A percentile compares a stretch with the other conserved stretches of the same genome.
These are phyloP conservation scores for Mobula birostris DNA, from an alignment of 2,113 vertebrate genomes.

Conservation along the genomic window DNA sequence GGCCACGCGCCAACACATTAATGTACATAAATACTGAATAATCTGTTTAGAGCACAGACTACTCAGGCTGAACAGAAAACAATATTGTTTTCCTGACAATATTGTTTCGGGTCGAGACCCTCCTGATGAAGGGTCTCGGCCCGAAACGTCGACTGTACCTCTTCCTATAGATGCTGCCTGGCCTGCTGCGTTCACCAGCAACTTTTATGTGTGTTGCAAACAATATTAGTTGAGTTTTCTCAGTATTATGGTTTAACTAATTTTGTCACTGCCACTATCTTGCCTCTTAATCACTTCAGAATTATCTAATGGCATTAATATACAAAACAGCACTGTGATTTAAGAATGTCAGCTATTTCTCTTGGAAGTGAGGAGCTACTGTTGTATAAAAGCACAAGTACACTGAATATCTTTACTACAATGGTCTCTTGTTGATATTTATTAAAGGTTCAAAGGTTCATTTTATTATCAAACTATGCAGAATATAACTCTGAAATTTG, in stretches of 20 bases:
- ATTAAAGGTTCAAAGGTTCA: not conserved
- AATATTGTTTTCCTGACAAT: not conserved
- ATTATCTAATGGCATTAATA: not conserved
- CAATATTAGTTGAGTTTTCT: no score
- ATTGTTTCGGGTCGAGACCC: no score
- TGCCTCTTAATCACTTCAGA: not conserved
- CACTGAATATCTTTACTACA: not conserved
- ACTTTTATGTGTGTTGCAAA: no score
- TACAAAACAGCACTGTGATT: not conserved
- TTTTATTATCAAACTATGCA: no score
- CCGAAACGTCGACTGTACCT: no score
- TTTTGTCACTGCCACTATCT: not conserved
- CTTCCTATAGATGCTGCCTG: no score
- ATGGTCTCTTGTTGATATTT: not conserved
- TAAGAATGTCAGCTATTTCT: not conserved
- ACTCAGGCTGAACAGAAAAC: not conserved
- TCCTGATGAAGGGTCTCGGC: no score
- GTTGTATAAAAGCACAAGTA: not conserved
- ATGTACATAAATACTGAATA: not conserved
- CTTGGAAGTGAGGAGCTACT: not conserved
- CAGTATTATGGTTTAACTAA: not conserved
- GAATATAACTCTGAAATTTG: no score
- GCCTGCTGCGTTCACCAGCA: no score
- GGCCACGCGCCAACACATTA: no score
- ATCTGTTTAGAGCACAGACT: not conserved